Base-by-base conservation (phyloP, 1,140 invertebrate genomes). In the Zaprionus lachaisei region DNA sequence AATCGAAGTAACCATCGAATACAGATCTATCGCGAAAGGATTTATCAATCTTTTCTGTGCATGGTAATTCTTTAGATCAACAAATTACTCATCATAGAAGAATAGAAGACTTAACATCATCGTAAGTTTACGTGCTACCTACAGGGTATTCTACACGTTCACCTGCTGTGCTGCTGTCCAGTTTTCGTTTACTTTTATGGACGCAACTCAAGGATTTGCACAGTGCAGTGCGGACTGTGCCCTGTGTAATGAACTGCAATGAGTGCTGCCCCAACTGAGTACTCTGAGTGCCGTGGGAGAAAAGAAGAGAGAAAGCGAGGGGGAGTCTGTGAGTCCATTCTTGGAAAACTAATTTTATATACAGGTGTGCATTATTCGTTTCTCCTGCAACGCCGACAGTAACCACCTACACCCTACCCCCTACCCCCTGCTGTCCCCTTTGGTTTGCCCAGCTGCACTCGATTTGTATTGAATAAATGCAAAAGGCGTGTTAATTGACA, bases 401-500 rank as follows among this genome's bases (percentile, higher is more conserved):
- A n/a, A n/a, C n/a, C 37, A 15, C 4, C 37, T 14, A 11, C 34
- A 1, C 34, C 24, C 22, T 20, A 26, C 2, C 12, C 24, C 22
- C 22, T 15, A 15, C 44, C 47, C 44, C 20, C 31, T 22, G 20
- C 24, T 24, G 9, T 12, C 37, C 5, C 26, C 17, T 57, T 34
- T 14, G 41, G 20, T 24, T 51, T 20, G 47, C 17, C 17, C 47
- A 51, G 4, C 28, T 20, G 20, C 79, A 77, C 85, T 81, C 85
- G 81, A 87, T 89, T 85, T 85, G 80, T 90, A 90, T 90, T 90
- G 86, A 90, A 85, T 85, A 85, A 90, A 90, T 90, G 86, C 81
- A 90, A 90, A 90, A 90, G 76, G 81, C 85, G 85, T 90, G 85
- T 90, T 90, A 90, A 90, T 90, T 90, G 85, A 82, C 85, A 90